Base-by-base conservation (phyloP, 2,113 vertebrate genomes). In the Nerophis lumbriciformis region DNA sequence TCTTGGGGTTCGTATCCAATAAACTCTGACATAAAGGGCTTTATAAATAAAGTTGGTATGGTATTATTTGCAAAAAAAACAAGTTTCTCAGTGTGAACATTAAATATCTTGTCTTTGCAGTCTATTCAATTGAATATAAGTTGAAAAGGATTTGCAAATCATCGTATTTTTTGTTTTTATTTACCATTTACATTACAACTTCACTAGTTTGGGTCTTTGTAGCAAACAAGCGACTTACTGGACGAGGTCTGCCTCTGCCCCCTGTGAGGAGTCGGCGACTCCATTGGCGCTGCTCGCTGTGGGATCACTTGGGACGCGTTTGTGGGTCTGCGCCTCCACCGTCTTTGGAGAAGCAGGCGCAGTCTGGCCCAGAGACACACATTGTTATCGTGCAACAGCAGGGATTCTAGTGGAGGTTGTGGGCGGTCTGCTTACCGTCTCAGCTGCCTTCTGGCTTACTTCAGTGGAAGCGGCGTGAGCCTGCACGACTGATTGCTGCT, bases 181-280 rank as follows among this genome's bases (percentile, higher is more conserved):
- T 28, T 28, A 28, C 28, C 28, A 28, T 28, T 28, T 28, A 28
- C 28, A 28, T 28, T 1, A 1, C 28, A 28, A 28, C 28, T 28
- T 28, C 28, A 28, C 28, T 28, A 2, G 28, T 28, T 28, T 28
- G 1, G 28, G 28, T 1, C 3, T 28, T 28, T 16, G 6, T 51
- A 21, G 48, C 10, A 51, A 16, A 62, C 5, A 0, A 58, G 21
- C 61, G 83, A 92, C 94, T 94, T 93, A 97, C 74, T 94, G 96
- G 86, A 89, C 58, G 89, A 92, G 88, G 44, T 95, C 93, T 1
- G 90, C 94, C 5, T 91, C 92, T 1, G 92, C 90, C 0, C 90
- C 93, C 80, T 94, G 93, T 12, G 93, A 93, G 6, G 92, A 92
- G 65, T 95, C 91, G 81, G 90, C 94, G 76, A 84, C 89, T 0